Evolutionary conservation across 2,797 vertebrate genomes (phyloP), one percentile per base, ranked within the genome.

Genomic region (Melanotaenia trifasciata): DNA sequence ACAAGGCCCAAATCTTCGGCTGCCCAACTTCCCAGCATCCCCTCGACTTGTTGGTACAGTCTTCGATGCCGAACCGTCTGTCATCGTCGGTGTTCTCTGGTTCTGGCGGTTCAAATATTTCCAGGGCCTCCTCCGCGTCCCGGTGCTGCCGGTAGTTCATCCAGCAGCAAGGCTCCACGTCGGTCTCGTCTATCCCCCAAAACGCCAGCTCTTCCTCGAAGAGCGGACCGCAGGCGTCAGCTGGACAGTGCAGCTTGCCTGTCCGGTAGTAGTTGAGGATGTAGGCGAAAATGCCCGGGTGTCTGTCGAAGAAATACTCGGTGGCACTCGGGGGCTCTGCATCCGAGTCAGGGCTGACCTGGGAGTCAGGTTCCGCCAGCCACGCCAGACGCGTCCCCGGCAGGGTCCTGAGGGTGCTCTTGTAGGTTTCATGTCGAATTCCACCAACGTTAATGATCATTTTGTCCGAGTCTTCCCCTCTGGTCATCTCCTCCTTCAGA

Each of bases 81-180:
- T 95, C 96, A 13, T 96, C 96, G 4, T 96, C 96, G 47, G 2
- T 84, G 51, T 95, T 94, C 0, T 96, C 96, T 0, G 94, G 95
- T 61, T 99, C 97, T 0, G 96, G 97, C 1, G 96, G 97, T 64
- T 99, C 97, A 2, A 99, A 99, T 76, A 95, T 98, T 65, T 98
- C 97, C 54, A 99, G 93, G n/a, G 98, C 98, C 89, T 99, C 98
- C 67, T 99, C 98, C 0, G 98, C 98, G 22, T 99, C 98, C 0
- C 98, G 94, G 89, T 99, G 98, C 91, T 99, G 98, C 0, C 98
- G 94, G 84, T 99, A 99, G 58, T 96, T 97, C 97, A 99, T 99
- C 98, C 98, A 99, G 94, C 98, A 99, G 83, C 98, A 99, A 2
- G 98, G 97, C 89, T 99, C 98, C 94, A 99, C 98, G 78, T 99